Percentiles rank a stretch among this genome's conserved stretches.
These are phyloP conservation scores for Abscondita cerata DNA, from an alignment of 2,888 invertebrate species.

Conservation along the genomic window DNA sequence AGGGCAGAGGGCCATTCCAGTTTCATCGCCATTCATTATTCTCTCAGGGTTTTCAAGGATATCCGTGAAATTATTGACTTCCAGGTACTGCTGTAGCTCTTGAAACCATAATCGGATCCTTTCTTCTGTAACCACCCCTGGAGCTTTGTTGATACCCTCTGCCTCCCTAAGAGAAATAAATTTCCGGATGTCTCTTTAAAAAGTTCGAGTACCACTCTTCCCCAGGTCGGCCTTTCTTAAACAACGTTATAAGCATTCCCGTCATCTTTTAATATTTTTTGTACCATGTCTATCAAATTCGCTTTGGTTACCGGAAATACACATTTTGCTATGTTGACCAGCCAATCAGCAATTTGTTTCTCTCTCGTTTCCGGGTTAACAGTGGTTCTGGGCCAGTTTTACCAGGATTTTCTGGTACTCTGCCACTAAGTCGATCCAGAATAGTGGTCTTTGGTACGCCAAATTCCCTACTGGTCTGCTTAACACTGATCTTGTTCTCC, in stretches of 20 bases:
- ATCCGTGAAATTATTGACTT: background rate
- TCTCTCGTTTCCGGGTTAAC: conserved; percentile 45
- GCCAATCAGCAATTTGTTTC: conserved; percentile 41
- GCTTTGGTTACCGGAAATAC: no score
- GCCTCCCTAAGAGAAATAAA: conserved; percentile 41
- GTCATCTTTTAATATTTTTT: conserved; percentile 33
- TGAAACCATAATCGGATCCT: conserved; percentile 47
- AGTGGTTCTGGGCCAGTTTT: no score
- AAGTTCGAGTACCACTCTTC: conserved; percentile 45
- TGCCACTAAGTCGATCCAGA: conserved; percentile 26
- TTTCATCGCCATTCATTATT: background rate
- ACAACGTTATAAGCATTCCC: conserved; percentile 18
- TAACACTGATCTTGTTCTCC: conserved; percentile 6
- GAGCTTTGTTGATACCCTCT: conserved; percentile 44
- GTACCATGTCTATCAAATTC: no score
- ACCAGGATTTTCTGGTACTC: conserved; percentile 36
- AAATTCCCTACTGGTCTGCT: conserved; percentile 23
- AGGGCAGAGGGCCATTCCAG: background rate
- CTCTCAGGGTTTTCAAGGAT: background rate
- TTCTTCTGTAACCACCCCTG: conserved; percentile 46
- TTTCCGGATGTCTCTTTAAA: conserved; percentile 43
- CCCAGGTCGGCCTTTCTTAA: conserved; percentile 27
- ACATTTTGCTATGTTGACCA: no score
- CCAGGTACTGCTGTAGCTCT: background rate
- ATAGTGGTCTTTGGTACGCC: conserved; percentile 28